A percentile compares a stretch with the other conserved stretches of the same genome.
phyloP scores from a whole-genome alignment of 2,888 invertebrate genomes.

The Endomychus coccineus region DNA sequence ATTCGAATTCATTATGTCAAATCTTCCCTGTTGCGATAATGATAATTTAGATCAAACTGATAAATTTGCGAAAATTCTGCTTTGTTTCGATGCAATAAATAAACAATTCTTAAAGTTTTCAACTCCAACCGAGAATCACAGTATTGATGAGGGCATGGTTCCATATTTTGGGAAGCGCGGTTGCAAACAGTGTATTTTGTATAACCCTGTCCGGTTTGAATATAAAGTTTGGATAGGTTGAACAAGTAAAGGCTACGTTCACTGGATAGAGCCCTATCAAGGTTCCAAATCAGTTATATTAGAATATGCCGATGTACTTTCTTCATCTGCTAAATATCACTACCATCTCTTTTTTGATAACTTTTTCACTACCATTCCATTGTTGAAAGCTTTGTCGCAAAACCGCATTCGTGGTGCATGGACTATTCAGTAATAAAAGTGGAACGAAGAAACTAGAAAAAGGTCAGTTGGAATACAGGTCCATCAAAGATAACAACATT shows the following conservation, averaged over 20 bases:
- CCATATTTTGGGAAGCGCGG: slow-evolving; percentile 7
- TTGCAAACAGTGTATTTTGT: slow-evolving; percentile 4
- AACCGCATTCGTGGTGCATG: slow-evolving; percentile 3
- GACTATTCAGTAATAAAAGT: slow-evolving; percentile 2
- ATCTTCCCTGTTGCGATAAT: slow-evolving; percentile 14
- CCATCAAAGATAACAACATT: slow-evolving; percentile 4
- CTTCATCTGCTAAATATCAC: neutral
- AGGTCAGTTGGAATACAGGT: slow-evolving; percentile 6
- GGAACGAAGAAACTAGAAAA: neutral
- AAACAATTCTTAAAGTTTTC: slow-evolving; percentile 1
- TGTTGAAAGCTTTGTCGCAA: slow-evolving; percentile 2
- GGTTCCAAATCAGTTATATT: slow-evolving; percentile 4
- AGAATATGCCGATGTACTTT: slow-evolving; percentile 4
- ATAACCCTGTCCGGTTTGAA: slow-evolving; percentile 2
- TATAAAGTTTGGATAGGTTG: slow-evolving; percentile 3
- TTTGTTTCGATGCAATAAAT: too few species aligned
- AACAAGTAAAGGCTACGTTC: slow-evolving; percentile 4
- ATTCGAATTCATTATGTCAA: slow-evolving; percentile 14
- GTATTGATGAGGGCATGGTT: slow-evolving; percentile 8
- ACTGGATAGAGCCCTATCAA: slow-evolving; percentile 5
- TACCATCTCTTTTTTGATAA: slow-evolving; percentile 5
- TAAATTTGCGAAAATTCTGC: too few species aligned
- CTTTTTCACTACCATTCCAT: slow-evolving; percentile 5
- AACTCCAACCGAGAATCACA: slow-evolving; percentile 4
- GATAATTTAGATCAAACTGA: slow-evolving; percentile 6